These are phyloP conservation scores for Microctenopoma stevenorrisi DNA, from an alignment of 2,797 vertebrate genomes.

Conservation along the genomic window DNA sequence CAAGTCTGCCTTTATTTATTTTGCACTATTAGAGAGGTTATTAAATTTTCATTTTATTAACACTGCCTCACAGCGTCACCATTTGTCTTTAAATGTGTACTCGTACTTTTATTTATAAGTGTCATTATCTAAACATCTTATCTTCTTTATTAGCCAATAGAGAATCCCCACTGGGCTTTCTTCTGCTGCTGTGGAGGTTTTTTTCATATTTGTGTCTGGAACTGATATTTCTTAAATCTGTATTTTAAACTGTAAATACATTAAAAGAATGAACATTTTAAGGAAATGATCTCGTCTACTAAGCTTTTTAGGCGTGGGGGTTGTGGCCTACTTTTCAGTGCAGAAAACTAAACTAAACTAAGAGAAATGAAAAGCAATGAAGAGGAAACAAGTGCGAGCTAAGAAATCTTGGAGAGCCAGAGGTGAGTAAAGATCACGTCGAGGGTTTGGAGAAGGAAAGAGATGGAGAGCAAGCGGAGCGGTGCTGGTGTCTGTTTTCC, in stretches of 20 bases:
- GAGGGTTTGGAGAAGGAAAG: constrained; percentile 49
- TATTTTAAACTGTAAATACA: constrained; percentile 20
- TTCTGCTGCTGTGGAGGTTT: constrained; percentile 39
- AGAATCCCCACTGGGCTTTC: constrained; percentile 30
- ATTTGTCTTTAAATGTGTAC: constrained; percentile 45
- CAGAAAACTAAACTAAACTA: constrained; percentile 17
- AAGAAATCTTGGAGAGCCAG: constrained; percentile 34
- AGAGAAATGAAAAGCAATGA: not conserved
- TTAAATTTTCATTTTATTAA: constrained; percentile 63
- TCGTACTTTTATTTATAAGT: constrained; percentile 50
- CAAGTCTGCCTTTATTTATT: constrained; percentile 66
- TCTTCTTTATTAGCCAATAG: constrained; percentile 59
- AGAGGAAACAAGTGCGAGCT: constrained; percentile 9
- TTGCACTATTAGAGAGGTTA: constrained; percentile 50
- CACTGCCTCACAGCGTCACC: constrained; percentile 14
- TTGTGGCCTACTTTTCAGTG: constrained; percentile 3
- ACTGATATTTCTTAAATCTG: constrained; percentile 1
- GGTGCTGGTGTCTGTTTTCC: constrained; percentile 83
- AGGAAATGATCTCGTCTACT: constrained; percentile 13
- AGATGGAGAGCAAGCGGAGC: constrained; percentile 67
- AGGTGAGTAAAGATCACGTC: constrained; percentile 64
- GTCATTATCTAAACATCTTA: constrained; percentile 58
- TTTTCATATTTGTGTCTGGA: constrained; percentile 25
- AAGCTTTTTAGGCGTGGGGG: not conserved
- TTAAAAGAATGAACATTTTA: constrained; percentile 8